phyloP scores from a whole-genome alignment of 2,797 vertebrate genomes.

The Babyrousa celebensis region DNA sequence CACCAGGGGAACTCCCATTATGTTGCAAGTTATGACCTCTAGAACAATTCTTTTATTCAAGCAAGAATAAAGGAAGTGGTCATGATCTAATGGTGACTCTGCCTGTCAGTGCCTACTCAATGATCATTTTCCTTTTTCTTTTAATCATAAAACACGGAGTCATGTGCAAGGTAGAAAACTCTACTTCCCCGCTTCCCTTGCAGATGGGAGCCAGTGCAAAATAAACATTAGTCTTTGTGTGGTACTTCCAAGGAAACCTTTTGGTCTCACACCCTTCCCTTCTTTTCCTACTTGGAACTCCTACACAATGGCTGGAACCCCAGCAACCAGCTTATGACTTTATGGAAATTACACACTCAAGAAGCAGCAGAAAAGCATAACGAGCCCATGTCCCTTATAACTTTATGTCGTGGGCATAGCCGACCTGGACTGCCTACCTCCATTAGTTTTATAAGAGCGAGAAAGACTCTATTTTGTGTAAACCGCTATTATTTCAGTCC shows the following conservation, averaged over 20 bases:
- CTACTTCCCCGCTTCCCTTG: constrained; percentile 29
- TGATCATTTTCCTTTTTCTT: not conserved
- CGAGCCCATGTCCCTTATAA: not conserved
- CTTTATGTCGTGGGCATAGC: not conserved
- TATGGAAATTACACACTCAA: not conserved
- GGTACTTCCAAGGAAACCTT: not conserved
- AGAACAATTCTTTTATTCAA: not conserved
- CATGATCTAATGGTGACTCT: not conserved
- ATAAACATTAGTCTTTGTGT: not conserved
- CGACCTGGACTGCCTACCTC: not conserved
- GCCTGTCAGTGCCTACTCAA: not conserved
- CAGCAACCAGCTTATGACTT: not conserved
- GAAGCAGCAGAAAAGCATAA: not conserved
- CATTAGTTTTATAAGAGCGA: not conserved
- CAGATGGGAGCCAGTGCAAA: constrained; percentile 17
- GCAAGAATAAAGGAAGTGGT: not conserved
- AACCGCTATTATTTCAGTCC: not conserved
- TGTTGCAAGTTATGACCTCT: constrained; percentile 2
- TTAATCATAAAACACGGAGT: not conserved
- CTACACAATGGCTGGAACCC: not conserved
- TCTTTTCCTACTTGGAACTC: not conserved
- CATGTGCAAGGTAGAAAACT: not conserved
- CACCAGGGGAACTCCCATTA: not conserved
- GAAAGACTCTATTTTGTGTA: not conserved
- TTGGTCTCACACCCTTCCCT: not conserved